phyloP scores from a whole-genome alignment of 2,888 invertebrate species.

The Drosophila pegasa region DNA sequence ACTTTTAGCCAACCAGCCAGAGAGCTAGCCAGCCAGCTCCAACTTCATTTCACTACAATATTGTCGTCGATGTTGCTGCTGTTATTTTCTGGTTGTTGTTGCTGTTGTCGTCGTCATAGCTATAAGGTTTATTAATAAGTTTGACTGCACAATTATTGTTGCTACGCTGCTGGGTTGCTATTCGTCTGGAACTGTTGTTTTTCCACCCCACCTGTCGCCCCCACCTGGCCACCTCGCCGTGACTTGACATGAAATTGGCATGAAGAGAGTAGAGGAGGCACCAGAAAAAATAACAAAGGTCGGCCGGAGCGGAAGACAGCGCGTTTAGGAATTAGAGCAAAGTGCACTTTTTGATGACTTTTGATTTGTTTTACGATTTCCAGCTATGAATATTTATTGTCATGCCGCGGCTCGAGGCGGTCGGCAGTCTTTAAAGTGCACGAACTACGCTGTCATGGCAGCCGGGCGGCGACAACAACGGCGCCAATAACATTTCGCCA shows the following conservation, averaged over 20 bases:
- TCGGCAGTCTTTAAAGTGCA: conserved; percentile 70
- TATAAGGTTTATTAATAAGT: conserved; percentile 78
- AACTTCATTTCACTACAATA: conserved; percentile 43
- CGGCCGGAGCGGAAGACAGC: conserved; percentile 12
- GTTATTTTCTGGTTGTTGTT: conserved; percentile 29
- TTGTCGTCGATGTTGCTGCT: conserved; percentile 43
- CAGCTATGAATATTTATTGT: conserved; percentile 80
- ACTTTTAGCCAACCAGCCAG: conserved; percentile 43
- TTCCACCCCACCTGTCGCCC: conserved; percentile 37
- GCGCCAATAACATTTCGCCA: conserved; percentile 15
- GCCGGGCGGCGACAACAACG: conserved; percentile 24
- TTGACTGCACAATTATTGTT: conserved; percentile 58
- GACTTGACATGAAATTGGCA: conserved; percentile 64
- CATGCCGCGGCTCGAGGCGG: conserved; percentile 57
- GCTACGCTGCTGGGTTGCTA: conserved; percentile 61
- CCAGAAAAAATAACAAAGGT: conserved; percentile 21
- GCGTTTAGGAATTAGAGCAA: conserved; percentile 70
- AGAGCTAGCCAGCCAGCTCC: conserved; percentile 27
- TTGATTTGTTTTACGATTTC: conserved; percentile 78
- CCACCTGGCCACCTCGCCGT: conserved; percentile 50
- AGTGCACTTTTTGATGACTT: conserved; percentile 80
- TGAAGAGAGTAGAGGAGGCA: background rate
- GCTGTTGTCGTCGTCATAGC: conserved; percentile 53
- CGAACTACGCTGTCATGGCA: conserved; percentile 66
- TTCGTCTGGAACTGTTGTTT: conserved; percentile 49